These are phyloP conservation scores for Uropsilus gracilis DNA, from an alignment of 2,113 vertebrate species.

Conservation along the genomic window DNA sequence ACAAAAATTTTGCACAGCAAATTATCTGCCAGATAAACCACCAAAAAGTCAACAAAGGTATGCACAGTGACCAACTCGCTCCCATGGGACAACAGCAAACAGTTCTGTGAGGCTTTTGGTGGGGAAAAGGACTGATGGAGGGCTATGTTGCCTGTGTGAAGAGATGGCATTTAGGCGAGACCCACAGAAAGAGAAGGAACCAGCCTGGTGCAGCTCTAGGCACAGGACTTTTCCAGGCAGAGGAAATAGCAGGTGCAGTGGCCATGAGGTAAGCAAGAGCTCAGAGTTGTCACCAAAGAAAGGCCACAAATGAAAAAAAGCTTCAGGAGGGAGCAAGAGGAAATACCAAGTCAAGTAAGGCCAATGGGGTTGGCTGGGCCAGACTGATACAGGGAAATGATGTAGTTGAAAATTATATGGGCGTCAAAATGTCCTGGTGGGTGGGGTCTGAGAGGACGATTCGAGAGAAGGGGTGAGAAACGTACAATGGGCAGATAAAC, in stretches of 20 bases:
- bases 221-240: neutral
- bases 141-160: neutral
- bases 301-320: neutral
- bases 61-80: rapidly evolving
- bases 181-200: neutral
- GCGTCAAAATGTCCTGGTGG: too few relatives aligned
- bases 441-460: too few relatives aligned
- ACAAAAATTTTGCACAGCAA: neutral
- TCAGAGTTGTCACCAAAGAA: neutral
- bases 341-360: neutral
- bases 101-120: rapidly evolving
- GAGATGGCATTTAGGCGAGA: neutral
- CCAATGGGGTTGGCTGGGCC: neutral
- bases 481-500: too few relatives aligned
- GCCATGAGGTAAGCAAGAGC: neutral
- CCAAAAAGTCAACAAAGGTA: neutral
- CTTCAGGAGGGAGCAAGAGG: rapidly evolving
- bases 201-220: neutral
- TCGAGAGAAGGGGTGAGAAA: too few relatives aligned
- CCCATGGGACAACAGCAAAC: rapidly evolving
- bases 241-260: neutral
- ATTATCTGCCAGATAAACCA: neutral
- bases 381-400: too few relatives aligned
- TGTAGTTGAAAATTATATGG: too few relatives aligned
- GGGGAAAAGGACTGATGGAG: neutral